A percentile compares a stretch with the other conserved stretches of the same genome.
Conservation (phyloP, 2,888 invertebrate species). For the Actias luna region DNA sequence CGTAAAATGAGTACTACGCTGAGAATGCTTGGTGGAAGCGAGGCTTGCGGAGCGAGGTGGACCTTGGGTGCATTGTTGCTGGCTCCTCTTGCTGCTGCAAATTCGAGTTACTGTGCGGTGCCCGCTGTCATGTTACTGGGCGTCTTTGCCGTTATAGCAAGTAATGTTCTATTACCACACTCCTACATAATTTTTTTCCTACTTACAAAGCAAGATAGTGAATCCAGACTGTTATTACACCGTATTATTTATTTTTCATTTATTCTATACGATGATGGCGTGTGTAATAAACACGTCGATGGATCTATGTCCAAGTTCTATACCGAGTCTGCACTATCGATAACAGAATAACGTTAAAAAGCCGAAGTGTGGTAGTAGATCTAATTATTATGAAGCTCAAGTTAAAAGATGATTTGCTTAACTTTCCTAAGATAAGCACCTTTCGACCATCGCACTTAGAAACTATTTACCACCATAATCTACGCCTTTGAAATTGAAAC, state of each 20-base stretch:
- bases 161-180: conserved; percentile 42
- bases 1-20: conserved; percentile 52
- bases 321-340: no score
- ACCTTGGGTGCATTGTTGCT: conserved; percentile 82
- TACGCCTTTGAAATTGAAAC: no score
- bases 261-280: neutral
- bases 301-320: no score
- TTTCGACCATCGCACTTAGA: no score
- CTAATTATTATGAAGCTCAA: no score
- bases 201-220: neutral
- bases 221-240: neutral
- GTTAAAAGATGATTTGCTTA: no score
- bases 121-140: conserved; percentile 79
- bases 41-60: conserved; percentile 78
- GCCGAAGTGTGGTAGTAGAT: no score
- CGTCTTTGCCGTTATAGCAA: conserved; percentile 75
- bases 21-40: conserved; percentile 55
- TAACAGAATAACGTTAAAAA: no score
- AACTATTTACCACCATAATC: no score
- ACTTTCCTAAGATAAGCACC: no score
- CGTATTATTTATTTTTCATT: neutral
- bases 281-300: neutral
- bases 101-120: conserved; percentile 82
- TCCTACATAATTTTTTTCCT: neutral
- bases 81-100: conserved; percentile 82